phyloP scores from a whole-genome alignment of 2,113 vertebrate genomes.

The Echinops telfairi region DNA sequence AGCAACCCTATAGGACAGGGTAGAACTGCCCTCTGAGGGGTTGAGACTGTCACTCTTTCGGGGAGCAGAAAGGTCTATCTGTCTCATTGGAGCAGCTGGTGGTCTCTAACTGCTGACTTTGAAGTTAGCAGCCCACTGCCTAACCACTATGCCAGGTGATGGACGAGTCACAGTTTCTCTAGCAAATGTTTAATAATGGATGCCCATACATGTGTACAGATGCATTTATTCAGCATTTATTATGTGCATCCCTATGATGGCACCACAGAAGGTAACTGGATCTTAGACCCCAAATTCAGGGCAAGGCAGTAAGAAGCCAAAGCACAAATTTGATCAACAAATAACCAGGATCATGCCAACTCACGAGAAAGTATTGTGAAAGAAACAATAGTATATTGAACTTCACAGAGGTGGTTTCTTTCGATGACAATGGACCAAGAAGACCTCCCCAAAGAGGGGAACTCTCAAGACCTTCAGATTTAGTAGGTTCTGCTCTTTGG shows the following conservation, averaged over 20 bases:
- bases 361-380: neutral
- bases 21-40: no score
- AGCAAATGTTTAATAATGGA: neutral
- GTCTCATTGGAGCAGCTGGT: no score
- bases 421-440: neutral
- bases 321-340: neutral
- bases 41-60: no score
- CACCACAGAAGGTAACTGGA: neutral
- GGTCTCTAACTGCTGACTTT: no score
- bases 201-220: neutral
- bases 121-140: no score
- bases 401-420: neutral
- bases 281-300: neutral
- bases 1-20: no score
- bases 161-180: neutral
- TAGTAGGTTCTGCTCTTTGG: slow-evolving; percentile 1
- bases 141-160: no score
- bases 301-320: neutral
- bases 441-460: neutral
- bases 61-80: no score
- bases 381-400: neutral
- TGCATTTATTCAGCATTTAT: neutral
- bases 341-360: neutral
- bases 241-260: neutral
- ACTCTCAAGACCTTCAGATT: neutral